Evolutionary conservation across 2,888 invertebrate genomes (phyloP).

Genomic region (Heteromurus nitidus): DNA sequence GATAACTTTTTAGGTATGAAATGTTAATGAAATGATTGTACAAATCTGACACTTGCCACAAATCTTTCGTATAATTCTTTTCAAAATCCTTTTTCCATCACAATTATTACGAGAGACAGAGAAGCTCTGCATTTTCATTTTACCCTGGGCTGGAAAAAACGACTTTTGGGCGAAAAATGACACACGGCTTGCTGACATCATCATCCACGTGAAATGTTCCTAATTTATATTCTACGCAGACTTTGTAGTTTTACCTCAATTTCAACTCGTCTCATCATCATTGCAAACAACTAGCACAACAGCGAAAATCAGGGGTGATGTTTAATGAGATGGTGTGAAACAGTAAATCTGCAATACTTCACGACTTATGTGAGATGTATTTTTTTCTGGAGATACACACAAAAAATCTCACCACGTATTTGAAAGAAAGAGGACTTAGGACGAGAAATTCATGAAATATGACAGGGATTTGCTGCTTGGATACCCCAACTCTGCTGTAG

Average conservation of each 20-base stretch:
- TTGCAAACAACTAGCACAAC: slow-evolving; percentile 14
- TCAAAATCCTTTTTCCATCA: slow-evolving; percentile 20
- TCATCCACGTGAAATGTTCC: slow-evolving; percentile 41
- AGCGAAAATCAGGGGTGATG: slow-evolving; percentile 44
- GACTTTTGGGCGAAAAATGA: slow-evolving; percentile 46
- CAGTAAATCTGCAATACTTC: slow-evolving; percentile 31
- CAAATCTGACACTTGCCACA: slow-evolving; percentile 45
- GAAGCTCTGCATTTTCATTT: slow-evolving; percentile 32
- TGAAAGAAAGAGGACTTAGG: neutral
- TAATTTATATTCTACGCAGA: slow-evolving; percentile 59
- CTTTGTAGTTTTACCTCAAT: slow-evolving; percentile 33
- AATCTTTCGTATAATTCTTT: slow-evolving; percentile 47
- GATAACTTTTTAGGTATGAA: slow-evolving; percentile 28
- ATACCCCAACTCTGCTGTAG: neutral
- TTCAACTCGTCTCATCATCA: slow-evolving; percentile 7
- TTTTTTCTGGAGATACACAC: neutral
- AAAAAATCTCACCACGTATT: neutral
- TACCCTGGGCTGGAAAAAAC: slow-evolving; percentile 22
- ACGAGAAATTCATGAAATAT: slow-evolving; percentile 12
- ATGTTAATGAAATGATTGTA: slow-evolving; percentile 46
- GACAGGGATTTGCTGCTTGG: neutral
- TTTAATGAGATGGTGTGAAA: slow-evolving; percentile 55
- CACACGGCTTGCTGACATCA: slow-evolving; percentile 48
- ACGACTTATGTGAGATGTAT: slow-evolving; percentile 19
- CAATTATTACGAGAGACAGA: too few species aligned